Base-by-base conservation (phyloP, 2,113 vertebrate species). In the Stigmatopora argus region DNA sequence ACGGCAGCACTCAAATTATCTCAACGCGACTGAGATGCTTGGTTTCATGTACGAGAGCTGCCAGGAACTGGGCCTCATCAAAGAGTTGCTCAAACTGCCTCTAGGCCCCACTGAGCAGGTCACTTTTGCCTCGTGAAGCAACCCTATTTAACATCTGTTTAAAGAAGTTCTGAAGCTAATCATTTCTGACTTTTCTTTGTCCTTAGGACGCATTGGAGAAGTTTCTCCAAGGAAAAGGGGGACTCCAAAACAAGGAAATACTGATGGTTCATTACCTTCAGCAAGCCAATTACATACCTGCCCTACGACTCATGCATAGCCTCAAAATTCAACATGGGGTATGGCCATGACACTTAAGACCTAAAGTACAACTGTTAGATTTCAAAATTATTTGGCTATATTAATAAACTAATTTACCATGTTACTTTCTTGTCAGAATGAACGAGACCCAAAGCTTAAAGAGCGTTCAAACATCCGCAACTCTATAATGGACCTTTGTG, bases 261-360 rank as follows among this genome's bases (percentile, higher is more conserved):
- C 90, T 96, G 64, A 88, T 97, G 88, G 92, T 95, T 51, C 93
- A 96, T 82, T 93, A 94, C 77, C 90, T 98, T 66, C 95, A 96
- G 70, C 93, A 91, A 78, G 91, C 95, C 70, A 95, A 94, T 85
- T 97, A 96, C 61, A 90, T 95, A 35, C 91, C 94, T 78, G 95
- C 96, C 0, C 87, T 97, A 48, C 93, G 92, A 80, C 77, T 96
- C 72, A 96, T 96, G 90, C 94, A 94, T 10, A 91, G 87, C 48
- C 84, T 98, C 65, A 95, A 93, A 72, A 77, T 86, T 61, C 93
- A 91, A 81, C 79, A 92, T 45, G 82, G 49, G 83, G 95, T 97
- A 92, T 44, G n/a, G 60, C 34, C 3, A 13, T 48, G 47, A 17
- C 17, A n/a, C 18, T 17, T 49, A 49, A 15, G 5, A 14, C 47